These are phyloP conservation scores for Conus canariensis DNA, from an alignment of 2,888 invertebrate species.

Conservation along the genomic window DNA sequence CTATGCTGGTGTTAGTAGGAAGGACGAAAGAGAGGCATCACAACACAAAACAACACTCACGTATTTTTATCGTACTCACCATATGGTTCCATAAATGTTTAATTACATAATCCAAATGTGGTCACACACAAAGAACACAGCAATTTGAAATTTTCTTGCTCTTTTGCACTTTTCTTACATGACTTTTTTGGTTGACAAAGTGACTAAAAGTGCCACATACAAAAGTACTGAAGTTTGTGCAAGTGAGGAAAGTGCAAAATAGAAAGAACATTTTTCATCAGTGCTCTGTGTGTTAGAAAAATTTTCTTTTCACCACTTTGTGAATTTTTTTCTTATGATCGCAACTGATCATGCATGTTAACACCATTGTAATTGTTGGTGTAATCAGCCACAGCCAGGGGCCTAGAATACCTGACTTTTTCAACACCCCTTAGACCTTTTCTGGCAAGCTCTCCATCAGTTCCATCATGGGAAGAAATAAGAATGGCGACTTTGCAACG, in stretches of 20 bases:
- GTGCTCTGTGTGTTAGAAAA: not conserved
- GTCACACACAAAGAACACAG: no score
- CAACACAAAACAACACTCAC: no score
- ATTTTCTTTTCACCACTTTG: not conserved
- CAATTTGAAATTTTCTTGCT: no score
- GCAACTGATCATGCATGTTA: conserved; percentile 32
- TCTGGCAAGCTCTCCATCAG: conserved; percentile 9
- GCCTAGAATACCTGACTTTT: not conserved
- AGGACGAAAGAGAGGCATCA: no score
- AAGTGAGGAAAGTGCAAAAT: no score
- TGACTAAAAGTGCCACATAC: no score
- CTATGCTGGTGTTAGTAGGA: no score
- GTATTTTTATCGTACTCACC: no score
- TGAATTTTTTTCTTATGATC: not conserved
- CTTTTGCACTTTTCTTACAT: not conserved
- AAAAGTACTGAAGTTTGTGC: no score
- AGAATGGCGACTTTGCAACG: conserved; percentile 5
- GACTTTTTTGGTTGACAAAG: not conserved
- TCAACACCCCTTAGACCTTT: not conserved
- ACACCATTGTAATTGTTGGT: conserved; percentile 20
- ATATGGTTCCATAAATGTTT: no score
- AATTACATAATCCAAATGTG: no score
- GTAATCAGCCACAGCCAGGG: not conserved
- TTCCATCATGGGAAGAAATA: conserved; percentile 26
- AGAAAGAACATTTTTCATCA: no score